These are phyloP conservation scores for Lasioglossum albipes DNA, from an alignment of 1,140 invertebrate species.

Conservation along the genomic window DNA sequence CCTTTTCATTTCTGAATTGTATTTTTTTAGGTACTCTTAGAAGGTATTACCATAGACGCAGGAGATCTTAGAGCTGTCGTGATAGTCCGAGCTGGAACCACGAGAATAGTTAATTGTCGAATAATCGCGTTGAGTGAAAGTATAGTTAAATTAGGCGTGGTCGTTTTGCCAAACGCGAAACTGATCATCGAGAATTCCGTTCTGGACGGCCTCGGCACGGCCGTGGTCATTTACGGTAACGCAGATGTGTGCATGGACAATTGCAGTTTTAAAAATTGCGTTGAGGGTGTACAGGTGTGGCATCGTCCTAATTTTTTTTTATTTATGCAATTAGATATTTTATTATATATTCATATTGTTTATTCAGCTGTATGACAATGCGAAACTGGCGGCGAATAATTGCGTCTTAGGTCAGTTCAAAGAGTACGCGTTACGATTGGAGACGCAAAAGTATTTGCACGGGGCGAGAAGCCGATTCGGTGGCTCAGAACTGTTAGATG, in stretches of 20 bases:
- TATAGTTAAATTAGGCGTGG: conserved; percentile 72
- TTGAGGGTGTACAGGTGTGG: conserved; percentile 74
- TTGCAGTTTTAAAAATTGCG: conserved; percentile 71
- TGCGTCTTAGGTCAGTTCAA: conserved; percentile 71
- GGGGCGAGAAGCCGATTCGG: conserved; percentile 59
- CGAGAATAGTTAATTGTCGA: conserved; percentile 69
- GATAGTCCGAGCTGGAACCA: conserved; percentile 69
- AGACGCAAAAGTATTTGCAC: conserved; percentile 68
- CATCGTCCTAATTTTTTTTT: not conserved
- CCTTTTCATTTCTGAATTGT: conserved; percentile 7
- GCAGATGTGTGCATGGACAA: conserved; percentile 67
- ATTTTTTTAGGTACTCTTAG: conserved; percentile 67
- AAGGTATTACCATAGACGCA: conserved; percentile 73
- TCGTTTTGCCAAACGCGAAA: conserved; percentile 74
- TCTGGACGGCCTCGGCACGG: conserved; percentile 73
- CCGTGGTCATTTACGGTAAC: conserved; percentile 66
- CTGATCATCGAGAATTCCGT: conserved; percentile 67
- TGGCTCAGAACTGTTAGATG: conserved; percentile 60
- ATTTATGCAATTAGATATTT: conserved; percentile 13
- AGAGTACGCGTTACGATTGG: conserved; percentile 74
- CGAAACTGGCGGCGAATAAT: conserved; percentile 60
- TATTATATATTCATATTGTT: not conserved
- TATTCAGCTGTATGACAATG: conserved; percentile 62
- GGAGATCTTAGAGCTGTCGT: conserved; percentile 72
- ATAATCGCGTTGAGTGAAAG: conserved; percentile 70